Conservation (phyloP, 1,140 invertebrate genomes). For the Odontomachus brunneus region DNA sequence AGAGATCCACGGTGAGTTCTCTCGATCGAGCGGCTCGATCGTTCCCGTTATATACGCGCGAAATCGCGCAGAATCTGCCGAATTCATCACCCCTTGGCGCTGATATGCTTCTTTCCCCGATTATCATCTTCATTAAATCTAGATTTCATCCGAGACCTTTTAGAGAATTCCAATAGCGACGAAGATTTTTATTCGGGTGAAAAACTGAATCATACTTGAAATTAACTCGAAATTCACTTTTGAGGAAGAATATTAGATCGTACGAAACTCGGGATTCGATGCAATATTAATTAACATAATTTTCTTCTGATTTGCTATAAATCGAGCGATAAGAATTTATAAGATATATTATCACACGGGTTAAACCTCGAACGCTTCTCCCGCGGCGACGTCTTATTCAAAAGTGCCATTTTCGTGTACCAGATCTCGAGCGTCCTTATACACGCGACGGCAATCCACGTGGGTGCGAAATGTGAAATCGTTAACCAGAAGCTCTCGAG, state of each 20-base stretch:
- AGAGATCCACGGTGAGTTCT: constrained; percentile 58
- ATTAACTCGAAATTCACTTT: background rate
- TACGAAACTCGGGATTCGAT: too few species aligned
- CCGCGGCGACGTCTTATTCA: background rate
- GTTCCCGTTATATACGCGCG: constrained; percentile 44
- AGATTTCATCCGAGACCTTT: background rate
- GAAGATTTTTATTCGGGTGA: background rate
- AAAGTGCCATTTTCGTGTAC: background rate
- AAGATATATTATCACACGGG: too few species aligned
- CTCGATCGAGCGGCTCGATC: constrained; percentile 33
- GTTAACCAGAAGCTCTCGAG: constrained; percentile 58
- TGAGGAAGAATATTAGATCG: too few species aligned
- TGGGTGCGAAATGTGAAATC: constrained; percentile 62
- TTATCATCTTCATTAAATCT: too few species aligned
- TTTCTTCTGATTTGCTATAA: too few species aligned
- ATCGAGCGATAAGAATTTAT: too few species aligned
- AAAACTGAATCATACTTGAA: background rate
- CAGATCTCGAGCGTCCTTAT: background rate
- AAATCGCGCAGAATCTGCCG: constrained; percentile 1
- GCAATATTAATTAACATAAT: too few species aligned
- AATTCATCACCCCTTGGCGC: too few species aligned
- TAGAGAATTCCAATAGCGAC: background rate
- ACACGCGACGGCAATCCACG: constrained; percentile 15
- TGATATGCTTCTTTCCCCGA: too few species aligned
- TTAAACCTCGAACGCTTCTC: background rate